Evolutionary conservation across 1,140 invertebrate genomes (phyloP).

Genomic region (Pomacea maculata): DNA sequence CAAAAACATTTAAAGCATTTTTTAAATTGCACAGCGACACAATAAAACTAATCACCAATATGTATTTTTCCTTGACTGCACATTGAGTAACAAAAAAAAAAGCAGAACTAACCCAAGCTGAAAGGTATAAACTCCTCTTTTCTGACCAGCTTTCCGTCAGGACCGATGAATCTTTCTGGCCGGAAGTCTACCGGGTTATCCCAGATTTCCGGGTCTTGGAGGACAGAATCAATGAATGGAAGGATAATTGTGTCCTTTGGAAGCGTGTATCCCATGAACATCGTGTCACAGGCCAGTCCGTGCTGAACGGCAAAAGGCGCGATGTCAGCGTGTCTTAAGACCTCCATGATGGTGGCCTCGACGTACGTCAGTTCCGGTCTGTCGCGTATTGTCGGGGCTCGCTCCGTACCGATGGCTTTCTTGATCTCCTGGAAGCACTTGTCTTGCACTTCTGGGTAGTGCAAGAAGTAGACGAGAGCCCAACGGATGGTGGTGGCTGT

Average conservation of each 20-base stretch:
- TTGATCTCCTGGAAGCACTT: constrained; percentile 89
- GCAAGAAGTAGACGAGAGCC: constrained; percentile 84
- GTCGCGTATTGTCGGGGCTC: constrained; percentile 83
- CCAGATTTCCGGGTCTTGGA: constrained; percentile 69
- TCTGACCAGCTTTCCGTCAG: constrained; percentile 42
- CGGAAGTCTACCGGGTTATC: constrained; percentile 75
- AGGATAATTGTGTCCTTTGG: constrained; percentile 58
- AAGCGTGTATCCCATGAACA: constrained; percentile 55
- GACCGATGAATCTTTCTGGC: constrained; percentile 71
- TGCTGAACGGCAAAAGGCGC: constrained; percentile 63
- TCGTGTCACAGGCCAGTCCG: constrained; percentile 46
- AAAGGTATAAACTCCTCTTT: constrained; percentile 23
- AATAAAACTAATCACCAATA: too few species aligned
- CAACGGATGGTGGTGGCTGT: constrained; percentile 60
- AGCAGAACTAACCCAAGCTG: background rate
- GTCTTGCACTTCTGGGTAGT: constrained; percentile 77
- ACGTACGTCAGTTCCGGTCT: constrained; percentile 45
- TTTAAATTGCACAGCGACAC: too few species aligned
- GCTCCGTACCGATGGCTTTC: constrained; percentile 76
- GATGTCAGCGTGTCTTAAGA: constrained; percentile 58
- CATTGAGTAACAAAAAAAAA: background rate
- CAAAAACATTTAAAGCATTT: too few species aligned
- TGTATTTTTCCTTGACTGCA: too few species aligned
- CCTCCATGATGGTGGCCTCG: constrained; percentile 57
- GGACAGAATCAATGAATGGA: constrained; percentile 55